Conservation (phyloP, 2,113 vertebrate genomes). For the Melozone crissalis region DNA sequence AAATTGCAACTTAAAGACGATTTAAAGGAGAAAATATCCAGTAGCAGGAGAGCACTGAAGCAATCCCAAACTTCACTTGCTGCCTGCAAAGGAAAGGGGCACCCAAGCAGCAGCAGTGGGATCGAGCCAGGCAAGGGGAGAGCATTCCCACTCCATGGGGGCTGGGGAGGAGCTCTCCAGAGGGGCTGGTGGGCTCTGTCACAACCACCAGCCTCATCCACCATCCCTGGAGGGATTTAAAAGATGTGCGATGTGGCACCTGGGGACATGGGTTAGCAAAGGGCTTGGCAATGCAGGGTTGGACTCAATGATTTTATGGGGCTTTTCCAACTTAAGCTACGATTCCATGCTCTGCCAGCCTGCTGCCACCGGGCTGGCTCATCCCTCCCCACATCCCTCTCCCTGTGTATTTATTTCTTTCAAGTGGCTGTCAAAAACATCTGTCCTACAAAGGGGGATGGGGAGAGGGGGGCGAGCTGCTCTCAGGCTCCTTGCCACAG, state of each 20-base stretch:
- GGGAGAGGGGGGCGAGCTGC: not conserved
- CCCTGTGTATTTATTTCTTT: not conserved
- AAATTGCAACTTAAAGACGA: not conserved
- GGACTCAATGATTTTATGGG: not conserved
- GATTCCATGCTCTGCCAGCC: not conserved
- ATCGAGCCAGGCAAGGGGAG: rapidly evolving
- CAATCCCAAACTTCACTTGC: not conserved
- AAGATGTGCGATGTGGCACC: not conserved
- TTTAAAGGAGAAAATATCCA: not conserved
- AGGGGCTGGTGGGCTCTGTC: not conserved
- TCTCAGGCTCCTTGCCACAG: not conserved
- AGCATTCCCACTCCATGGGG: not conserved
- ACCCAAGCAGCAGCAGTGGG: not conserved
- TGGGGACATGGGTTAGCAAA: not conserved
- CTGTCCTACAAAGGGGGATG: not conserved
- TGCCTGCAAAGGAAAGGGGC: not conserved
- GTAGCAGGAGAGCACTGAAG: not conserved
- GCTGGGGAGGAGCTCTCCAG: not conserved
- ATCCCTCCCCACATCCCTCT: not conserved
- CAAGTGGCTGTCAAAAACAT: not conserved
- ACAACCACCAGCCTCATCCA: not conserved
- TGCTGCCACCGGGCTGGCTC: rapidly evolving
- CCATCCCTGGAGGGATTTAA: not conserved
- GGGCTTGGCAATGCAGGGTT: not conserved
- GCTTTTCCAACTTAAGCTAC: not conserved